phyloP scores from a whole-genome alignment of 2,797 vertebrate genomes.

The Streptopelia turtur region DNA sequence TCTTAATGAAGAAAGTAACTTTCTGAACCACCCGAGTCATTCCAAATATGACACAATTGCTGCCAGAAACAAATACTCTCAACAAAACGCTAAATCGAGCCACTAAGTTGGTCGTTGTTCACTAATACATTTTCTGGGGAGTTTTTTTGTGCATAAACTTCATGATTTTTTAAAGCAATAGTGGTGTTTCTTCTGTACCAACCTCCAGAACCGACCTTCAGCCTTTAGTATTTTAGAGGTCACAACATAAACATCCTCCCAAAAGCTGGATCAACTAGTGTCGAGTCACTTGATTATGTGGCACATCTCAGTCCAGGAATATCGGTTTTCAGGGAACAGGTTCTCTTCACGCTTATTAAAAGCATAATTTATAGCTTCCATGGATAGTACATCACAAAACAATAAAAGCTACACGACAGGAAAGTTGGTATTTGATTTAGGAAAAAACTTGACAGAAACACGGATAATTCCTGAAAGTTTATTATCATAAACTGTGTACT shows the following conservation, averaged over 20 bases:
- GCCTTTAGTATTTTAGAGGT: background rate
- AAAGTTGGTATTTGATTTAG: background rate
- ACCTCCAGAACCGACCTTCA: background rate
- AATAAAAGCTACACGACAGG: background rate
- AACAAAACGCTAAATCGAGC: background rate
- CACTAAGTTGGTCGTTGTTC: background rate
- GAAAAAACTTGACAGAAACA: background rate
- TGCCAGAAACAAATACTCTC: background rate
- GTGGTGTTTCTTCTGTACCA: background rate
- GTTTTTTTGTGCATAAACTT: background rate
- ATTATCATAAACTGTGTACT: background rate
- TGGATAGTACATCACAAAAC: background rate
- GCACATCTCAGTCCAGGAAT: background rate
- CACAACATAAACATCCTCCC: background rate
- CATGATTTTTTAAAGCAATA: background rate
- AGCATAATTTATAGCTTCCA: background rate
- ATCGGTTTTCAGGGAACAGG: background rate
- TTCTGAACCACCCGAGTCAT: background rate
- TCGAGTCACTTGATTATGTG: background rate
- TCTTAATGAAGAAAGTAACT: background rate
- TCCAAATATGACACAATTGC: background rate
- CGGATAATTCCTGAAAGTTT: background rate
- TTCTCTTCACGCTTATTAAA: background rate
- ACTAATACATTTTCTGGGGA: background rate
- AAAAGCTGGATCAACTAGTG: background rate